Evolutionary conservation across 2,113 vertebrate genomes (phyloP).

Genomic region (Dinomys branickii): DNA sequence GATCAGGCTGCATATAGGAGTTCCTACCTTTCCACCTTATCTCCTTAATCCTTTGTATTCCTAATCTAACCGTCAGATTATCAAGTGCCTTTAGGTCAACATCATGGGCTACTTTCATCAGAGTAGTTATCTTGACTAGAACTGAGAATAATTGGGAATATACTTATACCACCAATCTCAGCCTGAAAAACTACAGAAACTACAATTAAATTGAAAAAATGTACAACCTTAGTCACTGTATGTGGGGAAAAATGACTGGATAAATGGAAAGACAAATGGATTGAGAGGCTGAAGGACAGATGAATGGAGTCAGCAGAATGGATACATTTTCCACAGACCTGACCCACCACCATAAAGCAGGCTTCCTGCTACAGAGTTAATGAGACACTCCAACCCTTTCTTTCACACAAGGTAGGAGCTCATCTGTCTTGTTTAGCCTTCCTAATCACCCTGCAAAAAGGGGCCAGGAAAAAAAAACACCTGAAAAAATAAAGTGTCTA

Average conservation of each 20-base stretch:
- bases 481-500: slow-evolving; percentile 66
- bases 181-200: slow-evolving; percentile 25
- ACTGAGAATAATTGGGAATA: background rate
- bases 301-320: background rate
- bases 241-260: background rate
- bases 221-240: background rate
- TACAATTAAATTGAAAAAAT: background rate
- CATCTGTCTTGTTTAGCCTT: slow-evolving; percentile 30
- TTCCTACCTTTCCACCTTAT: background rate
- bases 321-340: background rate
- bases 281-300: background rate
- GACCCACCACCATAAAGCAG: background rate
- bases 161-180: background rate
- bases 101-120: slow-evolving; percentile 1
- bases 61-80: background rate
- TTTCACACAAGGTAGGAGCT: slow-evolving; percentile 15
- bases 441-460: background rate
- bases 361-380: background rate
- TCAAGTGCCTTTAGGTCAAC: background rate
- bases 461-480: slow-evolving; percentile 40
- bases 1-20: background rate
- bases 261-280: background rate
- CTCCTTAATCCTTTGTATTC: background rate
- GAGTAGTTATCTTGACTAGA: background rate
- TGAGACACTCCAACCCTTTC: background rate